Evolutionary conservation across 2,113 vertebrate species (phyloP).

Genomic region (Carollia perspicillata): DNA sequence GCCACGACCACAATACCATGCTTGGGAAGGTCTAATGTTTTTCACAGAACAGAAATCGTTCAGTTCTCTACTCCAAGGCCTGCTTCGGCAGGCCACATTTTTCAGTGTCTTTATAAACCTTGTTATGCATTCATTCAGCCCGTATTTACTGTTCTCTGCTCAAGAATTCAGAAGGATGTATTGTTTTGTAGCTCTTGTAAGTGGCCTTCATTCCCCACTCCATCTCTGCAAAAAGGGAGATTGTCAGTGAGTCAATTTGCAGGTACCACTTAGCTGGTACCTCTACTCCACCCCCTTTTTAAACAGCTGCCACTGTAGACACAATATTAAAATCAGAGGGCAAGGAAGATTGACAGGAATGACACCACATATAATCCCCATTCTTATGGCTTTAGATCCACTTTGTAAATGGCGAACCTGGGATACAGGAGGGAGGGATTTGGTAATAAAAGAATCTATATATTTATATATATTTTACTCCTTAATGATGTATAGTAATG

Average conservation of each 20-base stretch:
- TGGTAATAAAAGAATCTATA: not conserved
- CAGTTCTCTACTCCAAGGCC: not conserved
- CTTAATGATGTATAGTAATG: not conserved
- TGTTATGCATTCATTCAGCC: not conserved
- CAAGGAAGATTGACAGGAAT: not conserved
- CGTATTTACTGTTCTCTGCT: not conserved
- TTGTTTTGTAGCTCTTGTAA: not conserved
- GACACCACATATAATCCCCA: not conserved
- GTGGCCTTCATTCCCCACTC: not conserved
- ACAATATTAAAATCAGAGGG: not conserved
- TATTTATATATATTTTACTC: not conserved
- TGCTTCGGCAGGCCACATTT: not conserved
- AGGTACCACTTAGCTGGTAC: not conserved
- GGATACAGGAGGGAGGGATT: not conserved
- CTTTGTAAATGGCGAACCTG: not conserved
- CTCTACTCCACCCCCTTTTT: not conserved
- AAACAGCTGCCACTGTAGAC: not conserved
- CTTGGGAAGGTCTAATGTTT: not conserved
- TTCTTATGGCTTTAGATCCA: not conserved
- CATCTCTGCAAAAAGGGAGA: not conserved
- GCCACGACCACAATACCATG: not conserved
- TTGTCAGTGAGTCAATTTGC: not conserved
- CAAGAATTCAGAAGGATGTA: not conserved
- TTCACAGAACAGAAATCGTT: not conserved
- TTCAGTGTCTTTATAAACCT: not conserved